Evolutionary conservation across 2,113 vertebrate genomes (phyloP).

Genomic region (Nyctibius bracteatus): DNA sequence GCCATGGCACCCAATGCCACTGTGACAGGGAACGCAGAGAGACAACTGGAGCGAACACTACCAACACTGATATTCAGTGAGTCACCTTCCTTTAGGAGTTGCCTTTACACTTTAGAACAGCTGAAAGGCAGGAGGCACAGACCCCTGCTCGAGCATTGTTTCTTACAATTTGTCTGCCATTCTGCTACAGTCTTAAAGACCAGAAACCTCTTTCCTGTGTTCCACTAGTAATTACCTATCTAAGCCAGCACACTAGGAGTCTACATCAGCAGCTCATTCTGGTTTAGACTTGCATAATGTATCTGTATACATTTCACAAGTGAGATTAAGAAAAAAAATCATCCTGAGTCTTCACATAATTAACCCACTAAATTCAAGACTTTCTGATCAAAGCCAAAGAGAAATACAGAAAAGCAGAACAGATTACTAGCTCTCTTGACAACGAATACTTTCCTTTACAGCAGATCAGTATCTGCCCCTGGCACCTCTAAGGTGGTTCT

Average conservation of each 20-base stretch:
- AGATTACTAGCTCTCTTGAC: not conserved
- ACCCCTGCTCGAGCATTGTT: not conserved
- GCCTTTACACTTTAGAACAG: not conserved
- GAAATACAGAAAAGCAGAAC: not conserved
- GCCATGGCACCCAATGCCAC: conserved; percentile 56
- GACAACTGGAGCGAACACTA: not conserved
- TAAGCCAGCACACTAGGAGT: not conserved
- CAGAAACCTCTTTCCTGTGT: not conserved
- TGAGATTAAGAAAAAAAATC: not conserved
- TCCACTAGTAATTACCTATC: not conserved
- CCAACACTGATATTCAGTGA: not conserved
- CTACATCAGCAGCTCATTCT: not conserved
- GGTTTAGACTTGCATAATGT: not conserved
- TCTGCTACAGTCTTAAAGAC: not conserved
- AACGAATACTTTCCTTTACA: not conserved
- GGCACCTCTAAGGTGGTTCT: not conserved
- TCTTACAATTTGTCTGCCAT: not conserved
- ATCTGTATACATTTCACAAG: not conserved
- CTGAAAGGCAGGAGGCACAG: conserved; percentile 11
- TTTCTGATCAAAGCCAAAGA: not conserved
- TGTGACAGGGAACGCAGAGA: not conserved
- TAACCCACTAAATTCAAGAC: not conserved
- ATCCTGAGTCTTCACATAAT: not conserved
- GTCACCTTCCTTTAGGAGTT: conserved; percentile 56
- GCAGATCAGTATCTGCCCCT: not conserved